A percentile compares a stretch with the other conserved stretches of the same genome.
Evolutionary conservation across 1,140 invertebrate species (phyloP).

Genomic region (Spodoptera litura): DNA sequence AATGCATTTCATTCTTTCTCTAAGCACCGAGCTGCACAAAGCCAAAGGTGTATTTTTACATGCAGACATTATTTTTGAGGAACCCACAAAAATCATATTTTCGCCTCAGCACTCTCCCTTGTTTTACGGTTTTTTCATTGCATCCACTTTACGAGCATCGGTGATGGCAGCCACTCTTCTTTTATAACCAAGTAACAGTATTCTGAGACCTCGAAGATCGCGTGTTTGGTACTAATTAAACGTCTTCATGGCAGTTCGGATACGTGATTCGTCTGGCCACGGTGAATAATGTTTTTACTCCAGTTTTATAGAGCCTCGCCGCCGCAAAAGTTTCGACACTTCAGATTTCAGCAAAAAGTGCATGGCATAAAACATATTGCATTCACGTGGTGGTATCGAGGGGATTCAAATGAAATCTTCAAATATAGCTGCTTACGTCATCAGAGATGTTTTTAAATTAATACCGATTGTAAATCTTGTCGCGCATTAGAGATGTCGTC

Average conservation of each 20-base stretch:
- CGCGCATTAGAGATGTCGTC: conserved; percentile 65
- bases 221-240: conserved; percentile 82
- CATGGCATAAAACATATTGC: conserved; percentile 24
- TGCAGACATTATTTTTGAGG: conserved; percentile 62
- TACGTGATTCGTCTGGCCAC: conserved; percentile 73
- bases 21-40: conserved; percentile 32
- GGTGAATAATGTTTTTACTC: conserved; percentile 66
- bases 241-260: conserved; percentile 62
- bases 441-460: conserved; percentile 77
- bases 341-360: conserved; percentile 30
- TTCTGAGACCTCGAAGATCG: conserved; percentile 69
- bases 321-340: conserved; percentile 38
- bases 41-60: conserved; percentile 52
- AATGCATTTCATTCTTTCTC: conserved; percentile 28
- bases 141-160: conserved; percentile 74
- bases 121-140: conserved; percentile 83
- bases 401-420: conserved; percentile 58
- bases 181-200: conserved; percentile 75
- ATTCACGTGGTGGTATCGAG: conserved; percentile 34
- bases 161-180: conserved; percentile 71
- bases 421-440: conserved; percentile 78
- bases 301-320: conserved; percentile 54
- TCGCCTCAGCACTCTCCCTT: conserved; percentile 67
- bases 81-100: conserved; percentile 79
- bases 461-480: conserved; percentile 76